phyloP scores from a whole-genome alignment of 2,888 invertebrate species.

The Polietes domitor region DNA sequence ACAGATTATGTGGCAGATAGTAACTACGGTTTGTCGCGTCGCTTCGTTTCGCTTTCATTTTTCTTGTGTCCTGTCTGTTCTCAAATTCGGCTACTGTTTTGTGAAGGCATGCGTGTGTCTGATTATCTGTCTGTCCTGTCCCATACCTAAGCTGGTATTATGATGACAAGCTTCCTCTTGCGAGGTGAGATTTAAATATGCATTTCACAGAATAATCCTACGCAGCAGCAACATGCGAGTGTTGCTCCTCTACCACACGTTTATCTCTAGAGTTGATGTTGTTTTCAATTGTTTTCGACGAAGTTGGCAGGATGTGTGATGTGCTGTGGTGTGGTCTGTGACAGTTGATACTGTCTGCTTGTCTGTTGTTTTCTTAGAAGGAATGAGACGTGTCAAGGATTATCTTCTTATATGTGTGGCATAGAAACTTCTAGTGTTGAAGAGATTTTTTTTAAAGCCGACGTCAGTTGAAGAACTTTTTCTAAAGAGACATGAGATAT shows the following conservation, averaged over 20 bases:
- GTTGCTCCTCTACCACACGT: not conserved
- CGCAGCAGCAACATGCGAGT: not conserved
- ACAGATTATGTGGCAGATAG: slow-evolving; percentile 76
- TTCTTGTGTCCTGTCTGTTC: not conserved
- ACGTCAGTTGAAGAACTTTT: too few species aligned
- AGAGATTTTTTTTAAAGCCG: too few species aligned
- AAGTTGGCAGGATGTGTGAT: not conserved
- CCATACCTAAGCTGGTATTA: not conserved
- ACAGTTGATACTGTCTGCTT: not conserved
- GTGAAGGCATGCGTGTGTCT: slow-evolving; percentile 13
- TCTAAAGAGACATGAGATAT: too few species aligned
- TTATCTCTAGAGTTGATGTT: not conserved
- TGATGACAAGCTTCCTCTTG: slow-evolving; percentile 44
- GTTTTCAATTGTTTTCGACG: not conserved
- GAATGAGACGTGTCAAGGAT: not conserved
- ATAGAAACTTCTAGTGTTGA: too few species aligned
- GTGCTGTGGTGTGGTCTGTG: not conserved
- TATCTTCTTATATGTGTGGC: not conserved
- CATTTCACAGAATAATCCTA: slow-evolving; percentile 30
- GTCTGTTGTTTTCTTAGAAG: not conserved
- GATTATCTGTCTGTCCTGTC: not conserved
- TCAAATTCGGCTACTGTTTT: slow-evolving; percentile 60
- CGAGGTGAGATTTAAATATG: slow-evolving; percentile 58
- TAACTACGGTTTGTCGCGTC: slow-evolving; percentile 51
- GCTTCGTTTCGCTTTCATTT: slow-evolving; percentile 15